Base-by-base conservation (phyloP, 2,888 invertebrate genomes). In the Priocnemis perturbator region DNA sequence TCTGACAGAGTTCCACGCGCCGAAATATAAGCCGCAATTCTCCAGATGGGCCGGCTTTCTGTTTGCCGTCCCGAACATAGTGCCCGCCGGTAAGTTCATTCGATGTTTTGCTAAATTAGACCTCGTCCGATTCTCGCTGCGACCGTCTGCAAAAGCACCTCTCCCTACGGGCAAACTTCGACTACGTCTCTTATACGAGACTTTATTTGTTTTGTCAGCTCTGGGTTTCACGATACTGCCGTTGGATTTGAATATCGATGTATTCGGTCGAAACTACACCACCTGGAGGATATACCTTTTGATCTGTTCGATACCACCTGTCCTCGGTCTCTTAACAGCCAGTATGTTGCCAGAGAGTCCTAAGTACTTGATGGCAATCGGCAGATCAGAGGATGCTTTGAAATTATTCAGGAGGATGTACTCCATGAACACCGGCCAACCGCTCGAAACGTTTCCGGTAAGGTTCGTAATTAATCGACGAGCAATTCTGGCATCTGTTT, bases 281-380 rank as follows among this genome's bases (percentile, higher is more conserved):
- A 88, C 89, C 56, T 91, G 91, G 91, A 86, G 91, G 50, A 86
- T 91, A 58, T 91, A 91, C 78, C 79, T 88, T 60, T 66, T 88
- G 72, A 76, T 84, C 21, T 88, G 90, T 76, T 89, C 90, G 44
- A 82, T 95, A 70, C 94, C 96, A 17, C 93, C 95, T 30, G 85
- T 96, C 0, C 77, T 94, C 0, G 92, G 94, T 9, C 93, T 94
- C 0, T 71, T 94, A 23, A 90, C 91, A 0, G 90, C 93, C 73
- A 89, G 93, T 75, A 90, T 92, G 71, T 87, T 94, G 67, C 95
- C 95, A 0, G 95, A 96, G 86, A 95, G 95, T 82, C 96, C 96
- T 5, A 95, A 95, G 88, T 95, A 93, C 86, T 90, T 95, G 11
- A 92, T 95, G 91, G 92, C 93, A 2, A 90, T 91, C 47, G 94